These are phyloP conservation scores for Solea senegalensis DNA, from an alignment of 2,113 vertebrate genomes.

Conservation along the genomic window DNA sequence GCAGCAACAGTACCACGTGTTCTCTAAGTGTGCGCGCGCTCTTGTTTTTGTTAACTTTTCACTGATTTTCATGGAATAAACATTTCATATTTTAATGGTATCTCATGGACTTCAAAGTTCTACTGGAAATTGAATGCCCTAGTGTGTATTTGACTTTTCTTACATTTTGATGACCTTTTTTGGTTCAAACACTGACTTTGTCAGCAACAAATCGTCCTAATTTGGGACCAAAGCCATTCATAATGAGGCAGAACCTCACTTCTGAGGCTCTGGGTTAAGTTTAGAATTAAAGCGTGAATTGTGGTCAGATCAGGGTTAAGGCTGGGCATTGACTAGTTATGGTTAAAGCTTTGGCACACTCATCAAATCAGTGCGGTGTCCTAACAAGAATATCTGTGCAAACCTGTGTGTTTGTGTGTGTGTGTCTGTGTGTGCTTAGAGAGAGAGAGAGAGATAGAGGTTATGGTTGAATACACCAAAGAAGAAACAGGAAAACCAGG, in stretches of 20 bases:
- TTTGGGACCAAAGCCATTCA: background rate
- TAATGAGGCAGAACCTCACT: background rate
- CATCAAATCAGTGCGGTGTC: too few species aligned
- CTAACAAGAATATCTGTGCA: background rate
- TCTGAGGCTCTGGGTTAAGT: too few species aligned
- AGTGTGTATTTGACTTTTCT: too few species aligned
- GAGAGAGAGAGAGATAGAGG: background rate
- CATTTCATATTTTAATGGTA: too few species aligned
- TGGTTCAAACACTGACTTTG: background rate
- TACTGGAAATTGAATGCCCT: too few species aligned
- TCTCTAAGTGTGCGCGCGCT: background rate
- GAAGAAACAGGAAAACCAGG: conserved; percentile 10
- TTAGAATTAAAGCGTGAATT: too few species aligned
- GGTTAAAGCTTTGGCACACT: too few species aligned
- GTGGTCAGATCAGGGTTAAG: too few species aligned
- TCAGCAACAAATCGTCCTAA: background rate
- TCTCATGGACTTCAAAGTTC: too few species aligned
- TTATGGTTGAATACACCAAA: conserved; percentile 34
- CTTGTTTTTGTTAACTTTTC: too few species aligned
- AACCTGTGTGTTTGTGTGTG: background rate
- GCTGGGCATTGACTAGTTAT: too few species aligned
- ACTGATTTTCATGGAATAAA: too few species aligned
- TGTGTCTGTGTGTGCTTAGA: background rate
- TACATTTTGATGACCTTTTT: background rate
- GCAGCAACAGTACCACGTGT: conserved; percentile 56